phyloP scores from a whole-genome alignment of 2,113 vertebrate species.

The Pleuronectes platessa region DNA sequence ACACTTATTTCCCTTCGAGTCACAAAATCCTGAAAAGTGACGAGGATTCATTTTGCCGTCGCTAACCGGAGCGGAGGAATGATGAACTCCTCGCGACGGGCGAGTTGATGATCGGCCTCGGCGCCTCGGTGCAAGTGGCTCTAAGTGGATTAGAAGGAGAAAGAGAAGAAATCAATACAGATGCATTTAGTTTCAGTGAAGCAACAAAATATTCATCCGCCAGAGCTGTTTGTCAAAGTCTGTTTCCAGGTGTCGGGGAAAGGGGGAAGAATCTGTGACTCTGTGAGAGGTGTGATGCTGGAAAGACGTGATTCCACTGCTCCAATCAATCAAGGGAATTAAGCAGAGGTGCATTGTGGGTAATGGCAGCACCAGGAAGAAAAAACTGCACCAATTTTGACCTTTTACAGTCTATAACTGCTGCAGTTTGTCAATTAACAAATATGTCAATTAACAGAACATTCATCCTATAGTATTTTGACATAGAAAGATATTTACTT shows the following conservation, averaged over 20 bases:
- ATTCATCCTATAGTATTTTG: no score
- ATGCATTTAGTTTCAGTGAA: background rate
- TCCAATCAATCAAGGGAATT: background rate
- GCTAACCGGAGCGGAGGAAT: background rate
- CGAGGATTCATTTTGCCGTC: constrained; percentile 36
- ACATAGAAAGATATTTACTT: no score
- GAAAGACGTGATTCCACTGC: background rate
- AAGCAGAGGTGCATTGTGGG: background rate
- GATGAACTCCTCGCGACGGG: background rate
- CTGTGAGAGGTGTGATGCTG: no score
- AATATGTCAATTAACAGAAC: no score
- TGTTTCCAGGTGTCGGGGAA: background rate
- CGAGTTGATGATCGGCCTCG: background rate
- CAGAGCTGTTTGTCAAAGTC: background rate
- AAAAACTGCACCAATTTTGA: background rate
- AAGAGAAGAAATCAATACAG: background rate
- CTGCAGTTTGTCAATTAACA: no score
- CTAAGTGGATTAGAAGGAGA: no score
- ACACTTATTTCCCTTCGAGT: constrained; percentile 8
- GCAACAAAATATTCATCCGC: background rate
- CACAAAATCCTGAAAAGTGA: constrained; percentile 16
- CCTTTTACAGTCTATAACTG: no score
- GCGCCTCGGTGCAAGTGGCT: no score
- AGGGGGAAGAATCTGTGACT: background rate
- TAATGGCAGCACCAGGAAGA: background rate